phyloP scores from a whole-genome alignment of 2,113 vertebrate genomes.

The Ameiurus melas region DNA sequence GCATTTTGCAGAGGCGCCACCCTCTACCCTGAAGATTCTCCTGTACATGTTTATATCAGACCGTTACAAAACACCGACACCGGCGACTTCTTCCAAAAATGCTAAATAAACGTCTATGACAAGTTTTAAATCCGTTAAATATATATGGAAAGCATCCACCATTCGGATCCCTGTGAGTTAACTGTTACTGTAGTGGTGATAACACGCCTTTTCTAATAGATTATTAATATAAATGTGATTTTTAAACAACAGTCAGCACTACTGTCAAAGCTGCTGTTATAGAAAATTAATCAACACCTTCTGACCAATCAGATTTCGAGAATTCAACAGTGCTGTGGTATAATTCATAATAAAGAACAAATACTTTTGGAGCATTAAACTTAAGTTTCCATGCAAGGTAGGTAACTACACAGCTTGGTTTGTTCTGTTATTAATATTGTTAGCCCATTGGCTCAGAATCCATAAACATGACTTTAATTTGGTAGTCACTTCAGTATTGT shows the following conservation, averaged over 20 bases:
- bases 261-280: not conserved
- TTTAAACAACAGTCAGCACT: not conserved
- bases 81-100: not conserved
- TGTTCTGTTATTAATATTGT: not conserved
- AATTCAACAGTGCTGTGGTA: conserved; percentile 5
- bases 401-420: not conserved
- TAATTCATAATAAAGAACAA: not conserved
- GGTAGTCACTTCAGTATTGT: not conserved
- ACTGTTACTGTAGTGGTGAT: not conserved
- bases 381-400: conserved; percentile 12
- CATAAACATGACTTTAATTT: conserved; percentile 29
- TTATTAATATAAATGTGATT: not conserved
- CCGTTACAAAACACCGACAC: not conserved
- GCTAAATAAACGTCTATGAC: not conserved
- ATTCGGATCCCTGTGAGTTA: not conserved
- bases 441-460: not conserved
- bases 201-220: no score
- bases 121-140: not conserved
- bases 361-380: not conserved
- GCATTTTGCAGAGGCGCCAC: not conserved
- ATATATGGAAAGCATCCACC: no score
- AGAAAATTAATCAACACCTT: not conserved
- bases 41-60: not conserved
- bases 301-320: not conserved
- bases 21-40: not conserved